Evolutionary conservation across 2,113 vertebrate genomes (phyloP).

Genomic region (Sula dactylatra): DNA sequence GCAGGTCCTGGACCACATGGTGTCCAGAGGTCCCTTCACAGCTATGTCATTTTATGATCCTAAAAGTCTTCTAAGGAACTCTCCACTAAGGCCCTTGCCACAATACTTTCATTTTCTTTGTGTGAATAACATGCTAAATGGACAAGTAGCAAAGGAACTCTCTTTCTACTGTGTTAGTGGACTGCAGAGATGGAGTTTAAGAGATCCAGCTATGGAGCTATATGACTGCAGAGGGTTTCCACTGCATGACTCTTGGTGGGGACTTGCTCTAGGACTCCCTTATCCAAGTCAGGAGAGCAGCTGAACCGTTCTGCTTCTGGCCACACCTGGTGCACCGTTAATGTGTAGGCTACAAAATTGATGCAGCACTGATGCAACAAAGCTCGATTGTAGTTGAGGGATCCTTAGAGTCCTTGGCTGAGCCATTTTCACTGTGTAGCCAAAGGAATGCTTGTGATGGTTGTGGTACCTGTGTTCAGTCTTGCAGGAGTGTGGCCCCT

Average conservation of each 20-base stretch:
- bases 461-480: not conserved
- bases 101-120: conserved; percentile 1
- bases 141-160: not conserved
- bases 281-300: not conserved
- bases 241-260: not conserved
- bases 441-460: not conserved
- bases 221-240: not conserved
- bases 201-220: not conserved
- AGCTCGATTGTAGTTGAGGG: not conserved
- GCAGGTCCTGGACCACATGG: not conserved
- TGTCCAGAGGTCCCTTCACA: not conserved
- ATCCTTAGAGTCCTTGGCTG: not conserved
- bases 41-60: not conserved
- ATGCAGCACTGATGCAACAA: not conserved
- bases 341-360: not conserved
- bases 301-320: not conserved
- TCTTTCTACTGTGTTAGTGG: not conserved
- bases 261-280: not conserved
- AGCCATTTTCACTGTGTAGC: not conserved
- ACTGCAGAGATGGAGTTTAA: not conserved
- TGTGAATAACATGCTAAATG: not conserved
- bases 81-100: not conserved
- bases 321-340: not conserved
- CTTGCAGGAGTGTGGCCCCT: not conserved
- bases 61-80: conserved; percentile 1